Evolutionary conservation across 2,113 vertebrate genomes (phyloP).

Genomic region (Heteronetta atricapilla): DNA sequence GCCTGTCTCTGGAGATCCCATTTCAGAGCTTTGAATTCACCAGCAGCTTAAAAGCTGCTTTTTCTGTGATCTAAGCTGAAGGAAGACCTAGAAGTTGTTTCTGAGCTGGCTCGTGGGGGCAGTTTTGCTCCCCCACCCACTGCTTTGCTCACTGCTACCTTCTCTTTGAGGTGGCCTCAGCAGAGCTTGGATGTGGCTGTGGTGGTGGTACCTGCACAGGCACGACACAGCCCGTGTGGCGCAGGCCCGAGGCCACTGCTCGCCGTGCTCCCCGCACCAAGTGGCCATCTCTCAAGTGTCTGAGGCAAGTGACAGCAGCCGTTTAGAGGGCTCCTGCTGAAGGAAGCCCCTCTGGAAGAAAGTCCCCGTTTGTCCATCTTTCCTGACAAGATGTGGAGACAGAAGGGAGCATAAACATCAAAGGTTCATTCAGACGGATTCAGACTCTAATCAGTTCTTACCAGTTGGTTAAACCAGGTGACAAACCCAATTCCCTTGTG

Average conservation of each 20-base stretch:
- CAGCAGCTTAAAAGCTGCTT: not conserved
- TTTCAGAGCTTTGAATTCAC: not conserved
- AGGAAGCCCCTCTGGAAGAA: not conserved
- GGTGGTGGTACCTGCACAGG: not conserved
- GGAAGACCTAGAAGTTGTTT: not conserved
- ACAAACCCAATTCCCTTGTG: conserved; percentile 81
- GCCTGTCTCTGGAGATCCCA: not conserved
- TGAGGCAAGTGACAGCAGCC: not conserved
- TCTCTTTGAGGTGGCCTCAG: not conserved
- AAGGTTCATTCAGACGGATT: conserved; percentile 72
- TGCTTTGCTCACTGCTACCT: accelerated
- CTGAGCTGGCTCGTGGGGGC: not conserved
- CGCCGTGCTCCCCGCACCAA: too few species aligned
- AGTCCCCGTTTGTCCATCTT: not conserved
- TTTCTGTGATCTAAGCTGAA: not conserved
- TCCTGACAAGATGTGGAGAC: conserved; percentile 54
- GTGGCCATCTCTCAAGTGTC: accelerated
- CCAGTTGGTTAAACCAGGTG: conserved; percentile 83
- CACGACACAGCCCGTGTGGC: accelerated
- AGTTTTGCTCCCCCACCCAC: not conserved
- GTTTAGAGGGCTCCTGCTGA: not conserved
- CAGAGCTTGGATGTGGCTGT: accelerated
- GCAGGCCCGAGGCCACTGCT: too few species aligned
- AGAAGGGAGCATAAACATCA: conserved; percentile 71
- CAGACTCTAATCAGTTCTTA: conserved; percentile 78